Conservation (phyloP, 35 echinoderm and acorn worm genomes). For the Eucidaris tribuloides region DNA sequence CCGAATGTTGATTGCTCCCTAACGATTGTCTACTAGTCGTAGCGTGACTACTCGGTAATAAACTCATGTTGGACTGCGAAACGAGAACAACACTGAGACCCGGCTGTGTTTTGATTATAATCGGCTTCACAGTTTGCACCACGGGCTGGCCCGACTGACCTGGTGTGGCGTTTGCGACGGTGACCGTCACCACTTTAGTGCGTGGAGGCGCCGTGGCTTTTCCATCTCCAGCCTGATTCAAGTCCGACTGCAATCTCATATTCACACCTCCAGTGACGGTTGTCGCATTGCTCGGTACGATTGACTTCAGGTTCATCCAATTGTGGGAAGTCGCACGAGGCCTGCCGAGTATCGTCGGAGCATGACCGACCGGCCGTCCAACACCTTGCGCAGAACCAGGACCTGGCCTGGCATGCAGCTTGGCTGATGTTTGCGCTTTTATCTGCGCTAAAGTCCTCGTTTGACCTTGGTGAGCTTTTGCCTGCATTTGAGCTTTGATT, state of each 20-base stretch:
- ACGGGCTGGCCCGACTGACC: conserved; percentile 64
- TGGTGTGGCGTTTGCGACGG: conserved; percentile 32
- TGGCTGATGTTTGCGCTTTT: conserved; percentile 86
- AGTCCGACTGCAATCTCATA: background rate
- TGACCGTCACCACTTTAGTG: conserved; percentile 41
- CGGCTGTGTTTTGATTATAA: conserved; percentile 85
- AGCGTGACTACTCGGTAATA: conserved; percentile 44
- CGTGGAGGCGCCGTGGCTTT: background rate
- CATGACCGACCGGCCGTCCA: conserved; percentile 46
- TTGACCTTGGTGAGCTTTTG: conserved; percentile 67
- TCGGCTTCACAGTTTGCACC: conserved; percentile 74
- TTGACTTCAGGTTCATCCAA: conserved; percentile 84
- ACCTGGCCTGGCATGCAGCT: conserved; percentile 51
- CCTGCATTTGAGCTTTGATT: conserved; percentile 86
- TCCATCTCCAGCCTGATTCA: background rate
- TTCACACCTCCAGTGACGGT: conserved; percentile 39
- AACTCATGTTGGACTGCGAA: conserved; percentile 57
- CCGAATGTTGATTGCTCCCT: background rate
- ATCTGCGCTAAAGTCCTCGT: conserved; percentile 91
- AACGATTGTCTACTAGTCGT: background rate
- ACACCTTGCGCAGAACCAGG: conserved; percentile 30
- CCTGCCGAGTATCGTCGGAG: conserved; percentile 65
- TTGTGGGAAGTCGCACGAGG: conserved; percentile 45
- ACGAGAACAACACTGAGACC: conserved; percentile 75
- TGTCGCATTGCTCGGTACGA: conserved; percentile 86